Conservation (phyloP, 1,140 invertebrate genomes). For the Chrysoperla carnea region DNA sequence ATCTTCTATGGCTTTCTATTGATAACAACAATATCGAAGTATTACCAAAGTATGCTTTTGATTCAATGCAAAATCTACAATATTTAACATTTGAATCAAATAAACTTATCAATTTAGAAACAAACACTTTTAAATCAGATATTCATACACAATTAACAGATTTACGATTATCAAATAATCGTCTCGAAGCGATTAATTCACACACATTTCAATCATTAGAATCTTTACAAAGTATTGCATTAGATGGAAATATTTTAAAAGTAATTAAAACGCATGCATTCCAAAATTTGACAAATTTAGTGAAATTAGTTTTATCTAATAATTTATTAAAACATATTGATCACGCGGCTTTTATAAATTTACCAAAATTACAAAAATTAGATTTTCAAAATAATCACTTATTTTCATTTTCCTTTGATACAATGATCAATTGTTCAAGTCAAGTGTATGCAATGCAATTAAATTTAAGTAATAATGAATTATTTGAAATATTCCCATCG, state of each 20-base stretch:
- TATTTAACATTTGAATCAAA: conserved; percentile 72
- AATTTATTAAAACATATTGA: conserved; percentile 39
- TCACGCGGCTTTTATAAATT: conserved; percentile 37
- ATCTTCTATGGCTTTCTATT: conserved; percentile 60
- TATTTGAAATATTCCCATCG: conserved; percentile 32
- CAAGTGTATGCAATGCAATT: conserved; percentile 33
- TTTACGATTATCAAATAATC: conserved; percentile 51
- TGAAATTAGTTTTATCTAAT: conserved; percentile 42
- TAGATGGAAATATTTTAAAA: conserved; percentile 46
- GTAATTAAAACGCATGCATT: conserved; percentile 33
- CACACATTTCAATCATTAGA: conserved; percentile 38
- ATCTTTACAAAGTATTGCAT: conserved; percentile 42
- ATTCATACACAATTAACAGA: conserved; percentile 55
- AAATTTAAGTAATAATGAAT: conserved; percentile 45
- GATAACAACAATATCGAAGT: conserved; percentile 67
- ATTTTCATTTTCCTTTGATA: conserved; percentile 37
- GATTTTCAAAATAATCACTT: conserved; percentile 50
- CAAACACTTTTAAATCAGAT: conserved; percentile 43
- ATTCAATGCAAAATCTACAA: conserved; percentile 41
- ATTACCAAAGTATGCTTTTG: conserved; percentile 34
- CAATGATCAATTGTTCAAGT: conserved; percentile 40
- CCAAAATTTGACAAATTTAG: conserved; percentile 38
- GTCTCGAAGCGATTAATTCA: conserved; percentile 32
- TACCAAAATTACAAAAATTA: conserved; percentile 41
- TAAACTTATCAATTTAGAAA: conserved; percentile 36